A percentile compares a stretch with the other conserved stretches of the same genome.
Conservation (phyloP, 1,140 invertebrate species). For the Calosoma granatense region DNA sequence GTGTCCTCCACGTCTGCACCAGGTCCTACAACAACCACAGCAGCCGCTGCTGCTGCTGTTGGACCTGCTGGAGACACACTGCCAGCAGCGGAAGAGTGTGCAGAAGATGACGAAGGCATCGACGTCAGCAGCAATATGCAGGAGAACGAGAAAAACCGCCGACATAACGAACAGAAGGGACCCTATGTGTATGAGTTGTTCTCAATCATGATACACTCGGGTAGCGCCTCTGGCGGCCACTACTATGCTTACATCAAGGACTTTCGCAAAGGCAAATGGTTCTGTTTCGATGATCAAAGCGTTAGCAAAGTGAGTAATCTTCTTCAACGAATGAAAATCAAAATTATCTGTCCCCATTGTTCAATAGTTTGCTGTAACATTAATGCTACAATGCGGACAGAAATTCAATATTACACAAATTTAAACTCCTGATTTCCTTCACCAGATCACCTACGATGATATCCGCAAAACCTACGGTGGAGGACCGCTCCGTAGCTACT, state of each 20-base stretch:
- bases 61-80: slow-evolving; percentile 10
- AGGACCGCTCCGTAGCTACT: slow-evolving; percentile 55
- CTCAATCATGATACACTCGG: slow-evolving; percentile 90
- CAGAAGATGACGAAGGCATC: slow-evolving; percentile 55
- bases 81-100: slow-evolving; percentile 28
- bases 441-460: slow-evolving; percentile 68
- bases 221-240: slow-evolving; percentile 83
- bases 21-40: not conserved
- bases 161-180: slow-evolving; percentile 40
- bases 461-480: slow-evolving; percentile 80
- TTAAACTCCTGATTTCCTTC: not conserved
- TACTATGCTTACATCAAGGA: slow-evolving; percentile 94
- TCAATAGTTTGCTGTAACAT: too few relatives aligned
- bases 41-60: slow-evolving; percentile 37
- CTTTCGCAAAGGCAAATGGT: slow-evolving; percentile 65
- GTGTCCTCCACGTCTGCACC: slow-evolving; percentile 24
- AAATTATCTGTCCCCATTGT: too few relatives aligned
- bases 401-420: not conserved
- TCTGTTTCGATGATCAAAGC: slow-evolving; percentile 74
- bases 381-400: too few relatives aligned
- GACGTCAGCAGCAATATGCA: slow-evolving; percentile 43
- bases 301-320: slow-evolving; percentile 50
- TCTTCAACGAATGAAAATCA: slow-evolving; percentile 10
- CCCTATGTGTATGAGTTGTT: slow-evolving; percentile 82
- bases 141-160: slow-evolving; percentile 43